phyloP scores from a whole-genome alignment of 2,888 invertebrate species.

The Anarsia innoxiella region DNA sequence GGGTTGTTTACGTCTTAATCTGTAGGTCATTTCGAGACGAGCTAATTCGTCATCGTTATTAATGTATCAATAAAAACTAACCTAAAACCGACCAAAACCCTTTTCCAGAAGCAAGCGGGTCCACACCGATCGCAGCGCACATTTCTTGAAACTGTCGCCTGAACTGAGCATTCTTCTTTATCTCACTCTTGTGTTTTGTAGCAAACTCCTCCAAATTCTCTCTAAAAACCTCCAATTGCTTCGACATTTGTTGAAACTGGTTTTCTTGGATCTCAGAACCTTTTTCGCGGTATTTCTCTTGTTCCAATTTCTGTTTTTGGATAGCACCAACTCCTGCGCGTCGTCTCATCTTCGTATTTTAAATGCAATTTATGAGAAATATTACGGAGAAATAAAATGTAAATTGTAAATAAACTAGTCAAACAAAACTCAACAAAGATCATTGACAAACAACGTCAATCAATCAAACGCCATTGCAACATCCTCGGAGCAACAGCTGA shows the following conservation, averaged over 20 bases:
- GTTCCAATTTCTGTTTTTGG: conserved; percentile 89
- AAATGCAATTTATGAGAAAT: too few relatives aligned
- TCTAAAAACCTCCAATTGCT: conserved; percentile 94
- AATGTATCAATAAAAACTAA: conserved; percentile 22
- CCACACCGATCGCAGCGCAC: conserved; percentile 99
- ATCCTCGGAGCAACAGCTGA: too few relatives aligned
- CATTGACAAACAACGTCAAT: too few relatives aligned
- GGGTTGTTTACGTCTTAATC: too few relatives aligned
- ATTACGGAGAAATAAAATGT: too few relatives aligned
- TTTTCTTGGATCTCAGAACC: conserved; percentile 94
- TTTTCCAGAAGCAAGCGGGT: conserved; percentile 96
- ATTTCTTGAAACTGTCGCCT: conserved; percentile 98
- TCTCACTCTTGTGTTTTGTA: conserved; percentile 94
- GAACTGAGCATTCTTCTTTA: conserved; percentile 95
- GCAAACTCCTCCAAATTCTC: conserved; percentile 96
- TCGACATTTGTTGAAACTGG: conserved; percentile 93
- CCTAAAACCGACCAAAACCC: conserved; percentile 98
- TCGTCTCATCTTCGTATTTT: conserved; percentile 80
- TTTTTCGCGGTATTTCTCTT: conserved; percentile 94
- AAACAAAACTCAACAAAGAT: too few relatives aligned
- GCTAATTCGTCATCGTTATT: too few relatives aligned
- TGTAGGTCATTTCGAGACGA: too few relatives aligned
- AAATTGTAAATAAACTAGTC: too few relatives aligned
- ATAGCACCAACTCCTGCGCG: conserved; percentile 92
- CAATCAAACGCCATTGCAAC: too few relatives aligned